Evolutionary conservation across 1,140 invertebrate genomes (phyloP).

Genomic region (Atopsyche davidsoni): DNA sequence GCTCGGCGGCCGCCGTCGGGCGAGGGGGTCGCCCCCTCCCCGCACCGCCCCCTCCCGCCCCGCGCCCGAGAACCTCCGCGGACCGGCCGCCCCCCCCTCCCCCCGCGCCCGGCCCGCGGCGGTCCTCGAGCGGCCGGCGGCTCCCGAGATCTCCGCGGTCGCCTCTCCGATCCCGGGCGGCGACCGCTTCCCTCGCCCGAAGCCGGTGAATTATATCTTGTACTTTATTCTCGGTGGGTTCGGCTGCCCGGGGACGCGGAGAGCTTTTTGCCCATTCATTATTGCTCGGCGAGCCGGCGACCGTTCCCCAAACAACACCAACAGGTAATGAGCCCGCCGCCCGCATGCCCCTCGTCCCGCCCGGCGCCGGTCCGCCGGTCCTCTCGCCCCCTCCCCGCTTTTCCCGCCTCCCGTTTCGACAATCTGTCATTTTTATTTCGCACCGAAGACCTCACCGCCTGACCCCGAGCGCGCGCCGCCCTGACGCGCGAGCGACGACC

Average conservation of each 20-base stretch:
- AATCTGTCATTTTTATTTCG: no score
- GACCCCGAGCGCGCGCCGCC: constrained; percentile 1
- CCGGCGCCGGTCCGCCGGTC: not conserved
- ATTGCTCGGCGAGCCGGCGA: constrained; percentile 54
- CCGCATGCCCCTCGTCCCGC: no score
- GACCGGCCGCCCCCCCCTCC: not conserved
- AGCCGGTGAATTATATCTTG: constrained; percentile 31
- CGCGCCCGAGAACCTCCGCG: not conserved
- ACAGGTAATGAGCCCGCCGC: constrained; percentile 27
- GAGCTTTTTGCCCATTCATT: constrained; percentile 53
- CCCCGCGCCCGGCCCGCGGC: not conserved
- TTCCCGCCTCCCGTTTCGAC: no score
- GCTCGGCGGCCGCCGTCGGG: no score
- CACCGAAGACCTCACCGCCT: no score
- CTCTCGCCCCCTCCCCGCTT: not conserved
- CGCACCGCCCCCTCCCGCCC: constrained; percentile 8
- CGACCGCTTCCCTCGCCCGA: constrained; percentile 6
- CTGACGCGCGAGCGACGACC: constrained; percentile 6
- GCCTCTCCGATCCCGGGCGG: constrained; percentile 15
- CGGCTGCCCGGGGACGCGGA: constrained; percentile 53
- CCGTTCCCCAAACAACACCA: constrained; percentile 37
- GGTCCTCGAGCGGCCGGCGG: not conserved
- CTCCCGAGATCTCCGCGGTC: constrained; percentile 4
- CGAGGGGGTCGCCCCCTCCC: constrained; percentile 10
- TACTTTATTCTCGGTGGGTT: constrained; percentile 44